A percentile compares a stretch with the other conserved stretches of the same genome.
Evolutionary conservation across 1,140 invertebrate species (phyloP).

Genomic region (Lerema accius): DNA sequence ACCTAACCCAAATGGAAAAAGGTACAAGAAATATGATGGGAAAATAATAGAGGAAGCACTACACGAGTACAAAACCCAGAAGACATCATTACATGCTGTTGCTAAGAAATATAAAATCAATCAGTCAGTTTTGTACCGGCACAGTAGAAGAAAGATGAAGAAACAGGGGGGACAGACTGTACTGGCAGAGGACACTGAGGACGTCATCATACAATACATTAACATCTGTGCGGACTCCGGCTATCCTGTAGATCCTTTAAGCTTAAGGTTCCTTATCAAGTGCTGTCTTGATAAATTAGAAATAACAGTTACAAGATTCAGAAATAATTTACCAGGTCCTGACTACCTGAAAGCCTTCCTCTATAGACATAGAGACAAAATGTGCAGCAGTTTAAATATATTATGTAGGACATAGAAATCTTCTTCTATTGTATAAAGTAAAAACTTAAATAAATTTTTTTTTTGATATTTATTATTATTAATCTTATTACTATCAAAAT

Average conservation of each 20-base stretch:
- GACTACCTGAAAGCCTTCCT: slow-evolving; percentile 27
- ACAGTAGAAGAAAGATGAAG: slow-evolving; percentile 3
- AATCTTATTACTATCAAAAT: too few species aligned
- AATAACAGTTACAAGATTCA: slow-evolving; percentile 34
- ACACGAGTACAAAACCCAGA: too few species aligned
- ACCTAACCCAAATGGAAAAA: slow-evolving; percentile 40
- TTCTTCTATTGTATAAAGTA: too few species aligned
- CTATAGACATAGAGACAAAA: neutral
- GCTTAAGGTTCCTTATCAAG: slow-evolving; percentile 47
- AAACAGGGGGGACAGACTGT: slow-evolving; percentile 36
- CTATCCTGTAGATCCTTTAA: slow-evolving; percentile 43
- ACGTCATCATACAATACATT: slow-evolving; percentile 35
- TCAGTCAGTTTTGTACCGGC: slow-evolving; percentile 5
- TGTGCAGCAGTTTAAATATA: too few species aligned
- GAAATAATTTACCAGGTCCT: slow-evolving; percentile 46
- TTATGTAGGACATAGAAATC: too few species aligned
- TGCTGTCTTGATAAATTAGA: slow-evolving; percentile 42
- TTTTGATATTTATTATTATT: too few species aligned
- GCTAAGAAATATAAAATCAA: slow-evolving; percentile 14
- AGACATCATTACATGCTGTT: neutral
- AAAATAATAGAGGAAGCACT: neutral
- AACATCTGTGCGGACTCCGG: slow-evolving; percentile 51
- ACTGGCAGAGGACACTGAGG: slow-evolving; percentile 27
- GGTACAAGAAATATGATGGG: neutral
- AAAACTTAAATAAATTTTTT: too few species aligned